Evolutionary conservation across 2,797 vertebrate species (phyloP), one percentile per base, ranked within the genome.

Genomic region (Cossypha heuglini): DNA sequence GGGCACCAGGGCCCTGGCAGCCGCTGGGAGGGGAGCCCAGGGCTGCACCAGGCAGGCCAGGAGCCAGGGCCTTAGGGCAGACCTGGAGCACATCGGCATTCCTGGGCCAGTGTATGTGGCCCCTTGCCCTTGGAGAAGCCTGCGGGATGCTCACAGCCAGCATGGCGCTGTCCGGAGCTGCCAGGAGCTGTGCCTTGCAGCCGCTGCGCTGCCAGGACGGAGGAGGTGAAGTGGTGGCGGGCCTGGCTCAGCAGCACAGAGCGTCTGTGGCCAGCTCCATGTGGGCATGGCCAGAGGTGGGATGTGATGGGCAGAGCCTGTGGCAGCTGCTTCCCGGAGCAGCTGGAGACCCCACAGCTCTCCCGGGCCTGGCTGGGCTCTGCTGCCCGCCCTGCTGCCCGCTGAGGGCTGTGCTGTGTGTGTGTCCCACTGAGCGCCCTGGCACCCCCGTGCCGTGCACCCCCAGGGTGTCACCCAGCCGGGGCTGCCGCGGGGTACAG

Each of bases 161-260:
- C 2, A 0, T 2, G 16, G 42, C 4, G 9, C 48, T 16, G 52
- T 33, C 61, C 0, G 3, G 74, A 81, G 51, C 49, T 1, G 0
- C 31, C 1, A 3, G 71, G 63, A 82, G 78, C 71, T 76, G 78
- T 69, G 78, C 55, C 78, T 29, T 6, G 78, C 49, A 29, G 86
- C 78, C 2, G 1, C 71, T 2, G 0, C 1, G 16, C 71, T 63
- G 4, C 75, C 15, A 0, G 31, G 55, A 83, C 0, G 18, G 37
- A 82, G 75, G 75, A 71, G 46, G 78, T 2, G 2, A n/a, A 93
- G 75, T 21, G 55, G 57, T 3, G 48, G 52, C 16, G 0, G 86
- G 91, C 72, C 61, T 8, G 64, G 88, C 83, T 38, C 4, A 25
- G 91, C 2, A 0, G 86, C 86, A 38, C 52, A 52, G 78, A 17